A percentile compares a stretch with the other conserved stretches of the same genome.
Conservation (phyloP, 1,140 invertebrate genomes). For the Catajapyx aquilonaris region DNA sequence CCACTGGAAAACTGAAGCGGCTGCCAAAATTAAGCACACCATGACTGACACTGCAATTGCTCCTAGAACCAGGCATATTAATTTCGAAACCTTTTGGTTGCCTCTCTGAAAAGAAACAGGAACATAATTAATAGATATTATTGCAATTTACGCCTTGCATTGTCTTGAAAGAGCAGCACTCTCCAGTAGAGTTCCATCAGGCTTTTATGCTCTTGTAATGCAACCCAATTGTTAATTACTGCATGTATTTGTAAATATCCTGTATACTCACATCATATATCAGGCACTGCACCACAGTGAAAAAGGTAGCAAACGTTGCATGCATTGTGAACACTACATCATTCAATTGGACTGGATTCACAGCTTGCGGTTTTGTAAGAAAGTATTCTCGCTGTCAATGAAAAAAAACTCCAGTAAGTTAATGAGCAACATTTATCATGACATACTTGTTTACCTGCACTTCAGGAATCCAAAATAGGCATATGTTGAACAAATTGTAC, state of each 20-base stretch:
- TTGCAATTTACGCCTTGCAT: no score
- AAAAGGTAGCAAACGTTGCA: constrained; percentile 58
- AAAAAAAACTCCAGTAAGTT: constrained; percentile 10
- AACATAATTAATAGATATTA: no score
- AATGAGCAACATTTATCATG: neutral
- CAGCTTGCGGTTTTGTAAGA: constrained; percentile 50
- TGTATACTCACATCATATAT: no score
- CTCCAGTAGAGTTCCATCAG: no score
- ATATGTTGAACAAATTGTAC: constrained; percentile 84
- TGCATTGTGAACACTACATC: constrained; percentile 93
- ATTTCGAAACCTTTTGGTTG: constrained; percentile 51
- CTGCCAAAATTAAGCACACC: constrained; percentile 40
- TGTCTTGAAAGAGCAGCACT: no score
- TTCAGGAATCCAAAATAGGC: constrained; percentile 57
- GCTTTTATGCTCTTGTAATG: no score
- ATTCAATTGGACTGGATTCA: constrained; percentile 87
- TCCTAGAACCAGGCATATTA: constrained; percentile 41
- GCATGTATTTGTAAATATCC: no score
- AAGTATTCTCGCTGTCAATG: constrained; percentile 65
- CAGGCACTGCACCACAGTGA: constrained; percentile 74
- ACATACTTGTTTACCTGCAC: constrained; percentile 44
- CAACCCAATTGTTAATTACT: no score
- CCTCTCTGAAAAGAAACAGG: no score
- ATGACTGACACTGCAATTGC: constrained; percentile 39
- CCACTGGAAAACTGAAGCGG: constrained; percentile 46